Percentiles rank a stretch among this genome's conserved stretches.
Conservation (phyloP, 2,888 invertebrate genomes). For the Ormyrus rosae region DNA sequence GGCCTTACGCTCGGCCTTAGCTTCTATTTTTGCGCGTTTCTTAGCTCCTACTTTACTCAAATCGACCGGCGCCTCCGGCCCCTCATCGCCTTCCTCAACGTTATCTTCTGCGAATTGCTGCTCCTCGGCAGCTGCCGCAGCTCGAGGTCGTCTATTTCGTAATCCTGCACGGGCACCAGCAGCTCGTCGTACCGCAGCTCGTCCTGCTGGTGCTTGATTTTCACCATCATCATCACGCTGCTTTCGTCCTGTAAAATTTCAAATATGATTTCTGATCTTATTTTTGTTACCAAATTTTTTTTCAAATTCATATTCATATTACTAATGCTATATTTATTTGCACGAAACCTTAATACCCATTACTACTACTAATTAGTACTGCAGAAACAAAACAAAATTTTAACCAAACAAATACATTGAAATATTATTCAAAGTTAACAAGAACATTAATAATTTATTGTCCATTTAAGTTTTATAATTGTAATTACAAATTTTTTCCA, state of each 20-base stretch:
- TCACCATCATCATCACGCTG: conserved; percentile 73
- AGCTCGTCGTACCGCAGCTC: conserved; percentile 78
- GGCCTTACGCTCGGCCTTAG: conserved; percentile 91
- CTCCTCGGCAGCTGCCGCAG: conserved; percentile 62
- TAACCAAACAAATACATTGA: no score
- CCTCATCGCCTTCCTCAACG: conserved; percentile 78
- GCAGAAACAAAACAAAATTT: no score
- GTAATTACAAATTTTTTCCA: no score
- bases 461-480: no score
- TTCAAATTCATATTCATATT: no score
- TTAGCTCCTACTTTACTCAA: conserved; percentile 92
- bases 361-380: no score
- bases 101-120: conserved; percentile 75
- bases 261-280: not conserved
- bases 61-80: conserved; percentile 75
- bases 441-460: no score
- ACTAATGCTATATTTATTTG: no score
- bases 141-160: conserved; percentile 62
- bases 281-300: no score
- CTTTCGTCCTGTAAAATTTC: conserved; percentile 48
- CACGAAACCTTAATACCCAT: no score
- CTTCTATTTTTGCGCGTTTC: conserved; percentile 94
- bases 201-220: conserved; percentile 63
- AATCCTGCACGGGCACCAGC: conserved; percentile 82
- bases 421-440: no score